Evolutionary conservation across 2,888 invertebrate genomes (phyloP), one percentile per base, ranked within the genome.

Genomic region (Xylophagus ater): DNA sequence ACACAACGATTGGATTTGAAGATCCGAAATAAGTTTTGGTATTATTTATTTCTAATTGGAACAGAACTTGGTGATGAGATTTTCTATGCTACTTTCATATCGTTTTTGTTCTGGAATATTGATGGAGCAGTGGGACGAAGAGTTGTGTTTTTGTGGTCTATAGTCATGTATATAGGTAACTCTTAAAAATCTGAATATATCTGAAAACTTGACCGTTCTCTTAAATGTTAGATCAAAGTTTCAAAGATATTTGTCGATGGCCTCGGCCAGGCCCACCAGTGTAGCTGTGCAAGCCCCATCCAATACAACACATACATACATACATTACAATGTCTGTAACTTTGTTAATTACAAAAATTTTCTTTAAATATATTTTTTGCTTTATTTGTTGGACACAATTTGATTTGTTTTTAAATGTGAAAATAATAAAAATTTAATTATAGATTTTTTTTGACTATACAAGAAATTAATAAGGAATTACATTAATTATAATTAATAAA

Each of bases 31-130:
- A 73, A 72, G 54, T 80, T 84, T 55, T 85, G 89, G 81, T 86
- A 86, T 65, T 85, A 82, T 60, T 56, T 90, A 45, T 92, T 92
- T 60, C 63, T 77, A 14, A 71, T 90, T 56, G 90, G 89, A 13
- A 88, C 90, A 0, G 81, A 81, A 44, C 65, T 93, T 14, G 92
- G 92, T 1, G 89, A 92, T 65, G 92, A 92, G 67, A 71, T 82
- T 45, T 93, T 93, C 62, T 93, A 92, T 64, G 78, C 83, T 2
- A 72, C 78, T n/a, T 89, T 90, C 57, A 89, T 90, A 55, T 88
- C 92, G 2, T 88, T 88, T 62, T 87, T 88, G 81, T 84, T 89
- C 57, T 93, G 92, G 92, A 93, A 92, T 63, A 73, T 92, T 41
- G 92, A 92, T 65, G 83, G 84, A 14, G 81, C 81, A 19, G 83